Evolutionary conservation across 1,140 invertebrate genomes (phyloP), one percentile per base, ranked within the genome.

Genomic region (Megathymus violae): DNA sequence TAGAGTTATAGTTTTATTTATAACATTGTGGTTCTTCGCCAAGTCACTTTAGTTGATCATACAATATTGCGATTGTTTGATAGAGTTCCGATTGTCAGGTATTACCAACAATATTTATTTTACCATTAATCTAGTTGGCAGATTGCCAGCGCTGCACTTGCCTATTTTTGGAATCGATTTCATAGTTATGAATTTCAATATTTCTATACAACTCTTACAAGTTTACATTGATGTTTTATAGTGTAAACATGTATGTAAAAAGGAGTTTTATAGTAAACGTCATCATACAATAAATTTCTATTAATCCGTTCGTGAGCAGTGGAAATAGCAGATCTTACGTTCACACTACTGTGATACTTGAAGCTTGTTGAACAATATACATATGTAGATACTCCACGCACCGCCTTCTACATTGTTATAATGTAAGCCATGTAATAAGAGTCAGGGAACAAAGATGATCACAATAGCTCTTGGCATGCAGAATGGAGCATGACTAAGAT

Each of bases 401-500:
- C 40, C 40, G 16, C 43, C 34, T 36, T n/a, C n/a, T n/a, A n/a
- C n/a, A 16, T 34, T 51, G 61, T 64, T 62, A 74, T 73, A 76
- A 74, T 76, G 69, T 76, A 68, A 75, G 73, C 76, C 68, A 59
- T 74, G 72, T 78, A 80, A 84, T 88, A 85, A 81, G 74, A 78
- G 80, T 69, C 60, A 69, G 72, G 61, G 58, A 65, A 82, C 76
- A 80, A 78, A 76, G 76, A 70, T 72, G 73, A 76, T 71, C 70
- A 81, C 82, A 85, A 85, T 80, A 76, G 80, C 76, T 74, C 74
- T 83, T 77, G 72, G 77, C 80, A 81, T 85, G 78, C 82, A 88
- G 80, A 85, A 78, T 70, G 63, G 71, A 76, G 80, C 79, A 87
- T 88, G 88, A 90, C 83, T 79, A 72, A 64, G 74, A 67, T 71